Evolutionary conservation across 1,140 invertebrate genomes (phyloP).

Genomic region (Lasioglossum baleicum): DNA sequence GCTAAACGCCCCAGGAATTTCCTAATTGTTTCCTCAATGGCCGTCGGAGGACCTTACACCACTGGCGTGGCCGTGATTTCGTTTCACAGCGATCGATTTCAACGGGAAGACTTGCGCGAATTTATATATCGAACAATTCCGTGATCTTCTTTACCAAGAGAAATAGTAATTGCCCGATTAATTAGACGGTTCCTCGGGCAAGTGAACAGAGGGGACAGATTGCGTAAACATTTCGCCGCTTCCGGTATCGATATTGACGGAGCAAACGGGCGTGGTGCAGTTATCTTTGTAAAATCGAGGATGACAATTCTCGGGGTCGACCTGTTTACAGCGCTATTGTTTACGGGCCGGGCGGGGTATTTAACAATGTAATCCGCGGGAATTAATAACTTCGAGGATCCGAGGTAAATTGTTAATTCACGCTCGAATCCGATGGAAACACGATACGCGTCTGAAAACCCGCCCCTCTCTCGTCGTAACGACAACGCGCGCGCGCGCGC

Average conservation of each 20-base stretch:
- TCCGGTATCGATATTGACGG: background rate
- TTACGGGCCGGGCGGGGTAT: background rate
- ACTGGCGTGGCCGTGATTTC: no score
- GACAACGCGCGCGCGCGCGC: no score
- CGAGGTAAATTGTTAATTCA: background rate
- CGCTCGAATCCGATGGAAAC: background rate
- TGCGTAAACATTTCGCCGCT: background rate
- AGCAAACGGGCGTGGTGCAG: background rate
- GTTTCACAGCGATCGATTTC: no score
- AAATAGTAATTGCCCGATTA: background rate
- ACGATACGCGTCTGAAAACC: background rate
- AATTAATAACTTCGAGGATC: constrained; percentile 7
- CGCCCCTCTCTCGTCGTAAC: no score
- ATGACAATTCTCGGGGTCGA: background rate
- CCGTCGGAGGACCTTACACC: background rate
- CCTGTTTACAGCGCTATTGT: background rate
- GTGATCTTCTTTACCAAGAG: no score
- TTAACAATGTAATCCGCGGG: constrained; percentile 23
- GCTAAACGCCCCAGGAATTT: background rate
- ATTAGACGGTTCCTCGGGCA: background rate
- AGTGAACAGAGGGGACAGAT: no score
- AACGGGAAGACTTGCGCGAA: no score
- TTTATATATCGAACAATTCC: no score
- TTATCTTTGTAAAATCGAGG: background rate
- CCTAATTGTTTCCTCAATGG: constrained; percentile 21